phyloP scores from a whole-genome alignment of 2,797 vertebrate genomes.

The Neomorphus geoffroyi region DNA sequence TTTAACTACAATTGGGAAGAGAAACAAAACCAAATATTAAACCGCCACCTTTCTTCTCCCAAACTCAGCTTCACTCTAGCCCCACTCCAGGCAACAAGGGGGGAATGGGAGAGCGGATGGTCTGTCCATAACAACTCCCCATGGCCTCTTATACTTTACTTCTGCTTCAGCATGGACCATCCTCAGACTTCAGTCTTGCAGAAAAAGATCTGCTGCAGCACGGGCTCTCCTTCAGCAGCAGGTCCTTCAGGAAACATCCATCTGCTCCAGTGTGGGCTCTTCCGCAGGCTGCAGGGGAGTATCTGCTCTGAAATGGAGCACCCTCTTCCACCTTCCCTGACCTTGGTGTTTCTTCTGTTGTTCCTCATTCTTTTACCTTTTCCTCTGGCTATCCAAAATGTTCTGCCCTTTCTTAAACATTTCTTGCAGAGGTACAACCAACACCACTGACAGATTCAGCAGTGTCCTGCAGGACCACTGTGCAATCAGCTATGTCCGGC shows the following conservation, averaged over 20 bases:
- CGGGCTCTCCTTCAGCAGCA: background rate
- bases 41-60: background rate
- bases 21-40: background rate
- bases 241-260: background rate
- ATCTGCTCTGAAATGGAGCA: background rate
- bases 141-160: background rate
- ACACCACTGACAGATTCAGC: accelerated
- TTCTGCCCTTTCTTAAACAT: background rate
- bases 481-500: background rate
- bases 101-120: accelerated
- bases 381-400: background rate
- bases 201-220: background rate
- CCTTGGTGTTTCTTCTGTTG: background rate
- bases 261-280: accelerated
- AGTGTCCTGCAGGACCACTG: accelerated
- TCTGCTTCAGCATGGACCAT: background rate
- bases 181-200: background rate
- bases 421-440: background rate
- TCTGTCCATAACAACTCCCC: background rate
- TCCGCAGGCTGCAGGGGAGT: background rate
- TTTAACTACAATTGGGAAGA: background rate
- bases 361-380: background rate
- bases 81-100: accelerated
- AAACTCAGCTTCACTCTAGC: background rate
- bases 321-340: background rate